Percentiles rank a stretch among this genome's conserved stretches.
Evolutionary conservation across 2,888 invertebrate species (phyloP).

Genomic region (Acheta domesticus): DNA sequence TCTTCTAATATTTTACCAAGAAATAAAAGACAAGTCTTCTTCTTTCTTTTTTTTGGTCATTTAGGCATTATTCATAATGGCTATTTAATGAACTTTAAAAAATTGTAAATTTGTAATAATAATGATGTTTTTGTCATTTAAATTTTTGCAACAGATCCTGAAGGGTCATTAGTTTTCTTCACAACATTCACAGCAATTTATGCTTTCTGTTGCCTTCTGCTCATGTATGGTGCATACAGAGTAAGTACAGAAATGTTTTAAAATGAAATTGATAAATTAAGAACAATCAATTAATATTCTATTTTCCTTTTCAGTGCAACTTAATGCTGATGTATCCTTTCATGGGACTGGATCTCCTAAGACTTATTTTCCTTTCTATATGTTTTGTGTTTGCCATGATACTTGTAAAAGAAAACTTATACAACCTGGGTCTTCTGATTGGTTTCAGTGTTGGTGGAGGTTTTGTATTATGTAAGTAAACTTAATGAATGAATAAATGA

Average conservation of each 20-base stretch:
- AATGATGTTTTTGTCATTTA: no score
- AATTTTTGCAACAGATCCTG: constrained; percentile 34
- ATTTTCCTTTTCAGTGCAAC: constrained; percentile 33
- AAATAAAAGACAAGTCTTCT: no score
- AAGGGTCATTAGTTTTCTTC: constrained; percentile 29
- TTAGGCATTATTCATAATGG: no score
- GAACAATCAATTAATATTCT: background rate
- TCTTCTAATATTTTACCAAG: no score
- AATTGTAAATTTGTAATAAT: no score
- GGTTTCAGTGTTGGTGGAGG: constrained; percentile 36
- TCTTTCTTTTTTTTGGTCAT: no score
- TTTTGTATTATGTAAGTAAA: constrained; percentile 38
- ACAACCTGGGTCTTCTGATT: constrained; percentile 38
- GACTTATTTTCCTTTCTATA: constrained; percentile 35
- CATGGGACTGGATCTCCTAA: constrained; percentile 36
- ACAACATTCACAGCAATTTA: constrained; percentile 33
- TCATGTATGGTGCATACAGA: constrained; percentile 37
- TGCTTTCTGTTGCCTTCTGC: constrained; percentile 34
- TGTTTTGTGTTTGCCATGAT: constrained; percentile 36
- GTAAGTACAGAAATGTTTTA: constrained; percentile 30
- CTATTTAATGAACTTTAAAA: no score
- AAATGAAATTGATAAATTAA: background rate
- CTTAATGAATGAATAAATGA: background rate
- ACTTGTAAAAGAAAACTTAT: constrained; percentile 38
- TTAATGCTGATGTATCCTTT: constrained; percentile 37